Conservation (phyloP, 2,888 invertebrate species). For the Aphodius sticticus region DNA sequence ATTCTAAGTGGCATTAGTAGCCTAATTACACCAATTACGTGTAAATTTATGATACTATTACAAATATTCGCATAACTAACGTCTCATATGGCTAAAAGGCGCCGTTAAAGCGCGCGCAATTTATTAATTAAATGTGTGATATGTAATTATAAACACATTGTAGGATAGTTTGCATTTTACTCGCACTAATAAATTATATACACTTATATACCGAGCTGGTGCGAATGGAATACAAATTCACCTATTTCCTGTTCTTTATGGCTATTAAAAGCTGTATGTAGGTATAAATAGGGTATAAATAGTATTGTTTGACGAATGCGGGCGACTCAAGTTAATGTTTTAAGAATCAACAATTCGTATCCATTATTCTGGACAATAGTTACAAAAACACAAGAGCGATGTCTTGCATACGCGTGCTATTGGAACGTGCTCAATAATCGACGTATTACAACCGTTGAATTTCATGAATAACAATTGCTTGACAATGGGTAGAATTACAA, state of each 20-base stretch:
- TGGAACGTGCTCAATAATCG: not conserved
- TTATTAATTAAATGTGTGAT: not conserved
- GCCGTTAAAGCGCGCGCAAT: not conserved
- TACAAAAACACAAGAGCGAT: not conserved
- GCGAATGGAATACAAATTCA: not conserved
- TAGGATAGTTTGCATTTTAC: not conserved
- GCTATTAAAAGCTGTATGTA: not conserved
- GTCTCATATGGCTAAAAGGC: not conserved
- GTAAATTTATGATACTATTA: not conserved
- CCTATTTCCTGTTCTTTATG: not conserved
- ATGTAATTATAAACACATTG: not conserved
- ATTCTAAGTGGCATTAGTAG: not conserved
- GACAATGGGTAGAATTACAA: not conserved
- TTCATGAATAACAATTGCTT: not conserved
- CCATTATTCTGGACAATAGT: slow-evolving; percentile 4
- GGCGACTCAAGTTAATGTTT: not conserved
- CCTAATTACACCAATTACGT: not conserved
- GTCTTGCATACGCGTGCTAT: not conserved
- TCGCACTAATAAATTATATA: not conserved
- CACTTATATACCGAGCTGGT: not conserved
- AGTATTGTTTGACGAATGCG: not conserved
- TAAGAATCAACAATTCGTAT: not conserved
- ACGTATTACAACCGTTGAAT: not conserved
- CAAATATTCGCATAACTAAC: not conserved
- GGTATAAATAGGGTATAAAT: not conserved